Evolutionary conservation across 2,113 vertebrate species (phyloP), one percentile per base, ranked within the genome.

Genomic region (Aphyosemion australe): DNA sequence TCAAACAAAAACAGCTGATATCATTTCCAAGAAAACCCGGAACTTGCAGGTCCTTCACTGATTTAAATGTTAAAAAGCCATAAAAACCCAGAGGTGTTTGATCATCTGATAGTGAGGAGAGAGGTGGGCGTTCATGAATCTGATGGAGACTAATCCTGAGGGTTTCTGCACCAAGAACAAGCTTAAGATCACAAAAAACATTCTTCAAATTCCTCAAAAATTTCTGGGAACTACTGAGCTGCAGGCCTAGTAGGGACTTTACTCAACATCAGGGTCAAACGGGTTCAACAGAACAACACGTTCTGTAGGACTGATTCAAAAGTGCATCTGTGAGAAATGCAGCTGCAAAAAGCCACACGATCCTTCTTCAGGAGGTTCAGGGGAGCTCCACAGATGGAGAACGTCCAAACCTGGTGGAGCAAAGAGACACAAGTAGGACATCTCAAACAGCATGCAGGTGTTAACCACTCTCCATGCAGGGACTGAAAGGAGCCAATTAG

Each of bases 1-100:
- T 70, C 41, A 32, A 2, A 56, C 54, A 75, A 71, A 78, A 19
- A 70, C 62, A 43, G 43, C 54, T 5, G 18, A 74, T 31, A 55
- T 43, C 15, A 64, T 75, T 78, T 75, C 64, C 68, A 69, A 68
- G 41, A 37, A 37, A 37, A 37, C 10, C 5, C 3, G 26, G 26
- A 26, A 26, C 26, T 26, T 4, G 26, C 26, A 26, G 26, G 26
- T 2, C 26, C 26, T 26, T 42, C 11, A 42, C 12, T 42, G 41
- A 4, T 42, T 12, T 12, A 42, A 26, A 26, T 26, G 26, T 26
- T 26, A 26, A 26, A 26, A 26, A 26, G 26, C 26, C 5, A 26
- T 5, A 26, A 26, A 26, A 26, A 26, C 26, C 26, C 5, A 26
- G 26, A 26, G 26, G 26, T 26, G 26, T 26, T 26, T 26, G 26